phyloP scores from a whole-genome alignment of 2,888 invertebrate genomes.

The Erebia ligea region DNA sequence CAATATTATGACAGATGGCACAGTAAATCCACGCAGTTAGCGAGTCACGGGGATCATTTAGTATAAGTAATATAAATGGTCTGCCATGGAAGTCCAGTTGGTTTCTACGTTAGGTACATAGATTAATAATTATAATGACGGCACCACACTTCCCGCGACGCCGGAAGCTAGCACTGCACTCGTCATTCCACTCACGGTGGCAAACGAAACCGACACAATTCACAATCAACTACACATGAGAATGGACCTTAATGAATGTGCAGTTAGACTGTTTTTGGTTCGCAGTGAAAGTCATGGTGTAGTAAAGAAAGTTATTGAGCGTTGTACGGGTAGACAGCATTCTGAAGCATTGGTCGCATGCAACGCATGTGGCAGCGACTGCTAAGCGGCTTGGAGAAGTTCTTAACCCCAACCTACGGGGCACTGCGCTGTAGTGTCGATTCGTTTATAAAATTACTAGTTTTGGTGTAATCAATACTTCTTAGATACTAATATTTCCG shows the following conservation, averaged over 20 bases:
- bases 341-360: slow-evolving; percentile 35
- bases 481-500: too few relatives aligned
- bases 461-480: too few relatives aligned
- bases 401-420: background rate
- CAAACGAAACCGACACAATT: slow-evolving; percentile 49
- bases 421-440: too few relatives aligned
- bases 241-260: slow-evolving; percentile 46
- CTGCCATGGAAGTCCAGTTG: slow-evolving; percentile 12
- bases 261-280: slow-evolving; percentile 45
- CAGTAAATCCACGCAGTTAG: too few relatives aligned
- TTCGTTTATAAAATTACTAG: too few relatives aligned
- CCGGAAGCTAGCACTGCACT: slow-evolving; percentile 62
- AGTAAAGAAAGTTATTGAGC: slow-evolving; percentile 67
- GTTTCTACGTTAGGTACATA: slow-evolving; percentile 47
- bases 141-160: slow-evolving; percentile 53
- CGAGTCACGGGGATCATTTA: too few relatives aligned
- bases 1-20: too few relatives aligned
- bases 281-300: slow-evolving; percentile 60
- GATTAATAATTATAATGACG: slow-evolving; percentile 48
- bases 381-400: background rate
- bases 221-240: slow-evolving; percentile 38
- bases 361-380: background rate
- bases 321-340: slow-evolving; percentile 48
- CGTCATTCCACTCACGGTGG: slow-evolving; percentile 61
- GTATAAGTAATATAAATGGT: too few relatives aligned